Percentiles rank a stretch among this genome's conserved stretches.
These are phyloP conservation scores for Spermophilus dauricus DNA, from an alignment of 2,113 vertebrate species.

Conservation along the genomic window DNA sequence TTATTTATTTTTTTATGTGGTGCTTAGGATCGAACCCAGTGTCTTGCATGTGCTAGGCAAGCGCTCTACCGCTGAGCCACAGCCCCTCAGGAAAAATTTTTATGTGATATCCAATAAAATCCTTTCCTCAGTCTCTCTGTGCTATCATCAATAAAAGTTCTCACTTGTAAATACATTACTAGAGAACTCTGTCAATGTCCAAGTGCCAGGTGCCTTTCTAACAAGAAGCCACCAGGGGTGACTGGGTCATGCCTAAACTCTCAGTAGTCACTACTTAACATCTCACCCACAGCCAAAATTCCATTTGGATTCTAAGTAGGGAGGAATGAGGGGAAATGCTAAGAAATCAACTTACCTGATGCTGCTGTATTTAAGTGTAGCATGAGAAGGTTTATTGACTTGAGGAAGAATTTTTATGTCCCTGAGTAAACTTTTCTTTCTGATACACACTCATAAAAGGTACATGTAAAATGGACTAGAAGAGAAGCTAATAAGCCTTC, in stretches of 20 bases:
- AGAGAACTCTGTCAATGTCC: background rate
- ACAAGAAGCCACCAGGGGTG: background rate
- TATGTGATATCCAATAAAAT: background rate
- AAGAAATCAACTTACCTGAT: background rate
- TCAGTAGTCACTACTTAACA: background rate
- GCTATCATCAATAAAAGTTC: background rate
- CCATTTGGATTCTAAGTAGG: background rate
- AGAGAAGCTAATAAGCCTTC: background rate
- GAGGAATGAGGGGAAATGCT: background rate
- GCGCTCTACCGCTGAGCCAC: too few species aligned
- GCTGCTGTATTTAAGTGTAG: background rate
- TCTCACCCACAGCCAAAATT: background rate
- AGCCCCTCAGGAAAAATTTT: background rate
- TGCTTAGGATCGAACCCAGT: too few species aligned
- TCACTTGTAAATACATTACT: background rate
- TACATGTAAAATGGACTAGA: background rate
- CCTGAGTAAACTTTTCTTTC: background rate
- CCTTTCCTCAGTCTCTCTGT: background rate
- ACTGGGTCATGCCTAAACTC: background rate
- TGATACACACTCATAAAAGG: background rate
- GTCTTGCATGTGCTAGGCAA: too few species aligned
- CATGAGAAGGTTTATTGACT: background rate
- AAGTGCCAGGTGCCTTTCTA: background rate
- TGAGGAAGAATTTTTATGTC: background rate
- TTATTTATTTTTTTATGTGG: too few species aligned